These are phyloP conservation scores for Diarsia brunnea DNA, from an alignment of 2,888 invertebrate genomes.

Conservation along the genomic window DNA sequence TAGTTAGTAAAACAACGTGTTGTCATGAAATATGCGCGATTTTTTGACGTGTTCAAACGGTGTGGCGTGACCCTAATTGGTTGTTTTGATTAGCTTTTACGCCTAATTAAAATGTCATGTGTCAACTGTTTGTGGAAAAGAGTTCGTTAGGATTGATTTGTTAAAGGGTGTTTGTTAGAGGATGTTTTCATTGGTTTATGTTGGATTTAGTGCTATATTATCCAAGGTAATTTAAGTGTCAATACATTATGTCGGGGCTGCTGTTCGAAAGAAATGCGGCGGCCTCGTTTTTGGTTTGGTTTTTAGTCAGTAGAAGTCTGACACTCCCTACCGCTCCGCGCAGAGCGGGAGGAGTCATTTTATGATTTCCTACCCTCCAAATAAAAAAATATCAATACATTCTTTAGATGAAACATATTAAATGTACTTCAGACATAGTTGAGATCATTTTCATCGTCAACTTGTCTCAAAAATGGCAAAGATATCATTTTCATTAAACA, in stretches of 20 bases:
- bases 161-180: neutral
- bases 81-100: conserved; percentile 56
- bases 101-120: conserved; percentile 53
- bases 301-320: too few relatives aligned
- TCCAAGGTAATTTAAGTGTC: neutral
- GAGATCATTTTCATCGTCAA: too few relatives aligned
- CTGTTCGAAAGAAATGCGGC: too few relatives aligned
- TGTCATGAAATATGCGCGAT: conserved; percentile 54
- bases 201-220: neutral
- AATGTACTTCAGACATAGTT: too few relatives aligned
- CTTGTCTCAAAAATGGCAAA: neutral
- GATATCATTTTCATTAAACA: neutral
- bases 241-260: too few relatives aligned
- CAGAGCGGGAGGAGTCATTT: too few relatives aligned
- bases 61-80: conserved; percentile 57
- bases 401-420: neutral
- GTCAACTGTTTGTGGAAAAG: conserved; percentile 31
- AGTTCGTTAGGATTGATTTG: conserved; percentile 31
- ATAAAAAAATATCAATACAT: neutral
- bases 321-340: too few relatives aligned
- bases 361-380: too few relatives aligned
- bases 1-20: conserved; percentile 52
- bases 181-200: neutral
- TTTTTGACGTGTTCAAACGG: conserved; percentile 58
- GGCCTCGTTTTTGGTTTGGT: too few relatives aligned